Evolutionary conservation across 1,140 invertebrate species (phyloP).

Genomic region (Hypsibius dujardini): DNA sequence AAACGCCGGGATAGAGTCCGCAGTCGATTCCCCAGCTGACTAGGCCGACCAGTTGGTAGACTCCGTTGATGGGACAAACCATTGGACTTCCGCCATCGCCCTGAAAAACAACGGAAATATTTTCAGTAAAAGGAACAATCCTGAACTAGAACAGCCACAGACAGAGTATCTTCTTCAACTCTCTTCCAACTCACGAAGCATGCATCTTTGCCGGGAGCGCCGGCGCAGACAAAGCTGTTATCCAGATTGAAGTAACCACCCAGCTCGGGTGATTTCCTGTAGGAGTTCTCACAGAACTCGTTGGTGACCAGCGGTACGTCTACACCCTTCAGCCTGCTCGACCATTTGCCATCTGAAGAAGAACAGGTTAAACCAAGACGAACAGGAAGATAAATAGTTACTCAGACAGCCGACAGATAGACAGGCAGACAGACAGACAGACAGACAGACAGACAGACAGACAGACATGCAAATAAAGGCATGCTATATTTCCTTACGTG

Average conservation of each 20-base stretch:
- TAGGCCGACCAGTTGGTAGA: slow-evolving; percentile 4
- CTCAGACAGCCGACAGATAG: not conserved
- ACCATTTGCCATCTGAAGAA: slow-evolving; percentile 9
- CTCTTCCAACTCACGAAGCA: slow-evolving; percentile 1
- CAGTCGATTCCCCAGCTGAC: slow-evolving; percentile 15
- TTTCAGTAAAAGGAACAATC: not conserved
- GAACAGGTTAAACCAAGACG: not conserved
- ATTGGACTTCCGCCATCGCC: slow-evolving; percentile 5
- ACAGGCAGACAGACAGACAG: no score
- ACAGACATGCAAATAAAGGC: not conserved
- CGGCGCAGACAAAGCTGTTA: slow-evolving; percentile 11
- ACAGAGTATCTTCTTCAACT: not conserved
- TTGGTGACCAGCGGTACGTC: not conserved
- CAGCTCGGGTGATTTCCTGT: slow-evolving; percentile 2
- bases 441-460: no score
- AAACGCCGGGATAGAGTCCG: slow-evolving; percentile 1
- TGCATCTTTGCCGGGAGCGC: slow-evolving; percentile 3
- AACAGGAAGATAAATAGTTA: not conserved
- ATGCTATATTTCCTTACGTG: slow-evolving; percentile 10
- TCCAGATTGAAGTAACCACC: slow-evolving; percentile 5
- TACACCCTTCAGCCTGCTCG: not conserved
- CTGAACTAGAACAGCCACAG: not conserved
- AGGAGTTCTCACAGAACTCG: slow-evolving; percentile 3
- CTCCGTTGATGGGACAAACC: not conserved
- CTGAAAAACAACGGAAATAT: not conserved